These are phyloP conservation scores for Poliocrania exsul DNA, from an alignment of 2,797 vertebrate genomes.

Conservation along the genomic window DNA sequence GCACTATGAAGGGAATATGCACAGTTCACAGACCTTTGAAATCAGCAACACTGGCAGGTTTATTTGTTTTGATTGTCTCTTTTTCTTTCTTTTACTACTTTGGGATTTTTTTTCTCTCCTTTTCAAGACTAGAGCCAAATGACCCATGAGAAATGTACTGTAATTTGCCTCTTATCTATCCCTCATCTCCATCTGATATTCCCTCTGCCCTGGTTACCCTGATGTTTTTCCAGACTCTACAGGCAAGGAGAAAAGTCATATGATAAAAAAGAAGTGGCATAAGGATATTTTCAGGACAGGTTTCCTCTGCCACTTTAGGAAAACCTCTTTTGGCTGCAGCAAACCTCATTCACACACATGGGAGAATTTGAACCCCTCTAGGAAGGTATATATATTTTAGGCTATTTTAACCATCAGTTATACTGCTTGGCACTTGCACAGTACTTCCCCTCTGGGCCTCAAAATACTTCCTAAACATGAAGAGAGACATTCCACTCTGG, in stretches of 20 bases:
- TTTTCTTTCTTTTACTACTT: conserved; percentile 59
- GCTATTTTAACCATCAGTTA: conserved; percentile 11
- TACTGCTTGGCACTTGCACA: conserved; percentile 24
- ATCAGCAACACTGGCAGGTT: conserved; percentile 63
- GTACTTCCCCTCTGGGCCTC: conserved; percentile 49
- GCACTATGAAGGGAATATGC: neutral
- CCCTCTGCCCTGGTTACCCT: conserved; percentile 69
- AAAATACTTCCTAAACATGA: conserved; percentile 46
- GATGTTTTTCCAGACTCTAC: conserved; percentile 70
- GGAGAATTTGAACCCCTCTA: neutral
- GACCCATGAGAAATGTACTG: conserved; percentile 66
- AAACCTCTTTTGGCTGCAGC: conserved; percentile 1
- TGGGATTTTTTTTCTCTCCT: neutral
- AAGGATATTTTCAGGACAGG: conserved; percentile 34
- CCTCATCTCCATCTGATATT: conserved; percentile 70
- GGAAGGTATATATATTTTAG: neutral
- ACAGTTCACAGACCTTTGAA: conserved; percentile 47
- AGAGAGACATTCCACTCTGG: conserved; percentile 59
- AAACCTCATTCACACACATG: neutral
- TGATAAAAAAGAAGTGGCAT: neutral
- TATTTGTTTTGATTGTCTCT: conserved; percentile 65
- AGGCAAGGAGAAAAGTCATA: conserved; percentile 63
- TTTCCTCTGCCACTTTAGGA: neutral
- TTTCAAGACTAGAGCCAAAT: conserved; percentile 66
- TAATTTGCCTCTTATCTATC: conserved; percentile 65